phyloP scores from a whole-genome alignment of 1,140 invertebrate genomes.

The Cydia splendana region DNA sequence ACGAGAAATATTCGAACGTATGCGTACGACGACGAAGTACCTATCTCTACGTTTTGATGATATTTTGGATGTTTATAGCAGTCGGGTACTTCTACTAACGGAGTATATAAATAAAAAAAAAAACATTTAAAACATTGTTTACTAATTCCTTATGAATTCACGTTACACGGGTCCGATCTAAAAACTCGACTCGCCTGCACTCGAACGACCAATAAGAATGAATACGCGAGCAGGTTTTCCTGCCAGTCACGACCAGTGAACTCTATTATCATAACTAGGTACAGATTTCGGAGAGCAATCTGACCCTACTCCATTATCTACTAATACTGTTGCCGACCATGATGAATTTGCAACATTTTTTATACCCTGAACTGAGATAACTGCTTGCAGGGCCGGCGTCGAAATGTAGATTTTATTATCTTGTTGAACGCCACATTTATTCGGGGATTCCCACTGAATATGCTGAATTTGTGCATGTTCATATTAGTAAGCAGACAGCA shows the following conservation, averaged over 20 bases:
- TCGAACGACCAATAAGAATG: background rate
- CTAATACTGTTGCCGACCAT: constrained; percentile 42
- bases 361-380: constrained; percentile 33
- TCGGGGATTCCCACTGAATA: background rate
- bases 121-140: too few relatives aligned
- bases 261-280: constrained; percentile 48
- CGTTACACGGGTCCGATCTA: background rate
- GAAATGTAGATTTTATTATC: constrained; percentile 26
- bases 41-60: too few relatives aligned
- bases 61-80: too few relatives aligned
- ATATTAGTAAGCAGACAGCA: background rate
- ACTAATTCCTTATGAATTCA: background rate
- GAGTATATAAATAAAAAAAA: too few relatives aligned
- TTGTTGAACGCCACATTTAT: constrained; percentile 11
- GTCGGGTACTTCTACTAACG: too few relatives aligned
- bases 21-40: too few relatives aligned
- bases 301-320: constrained; percentile 48
- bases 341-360: constrained; percentile 51
- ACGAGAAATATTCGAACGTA: too few relatives aligned
- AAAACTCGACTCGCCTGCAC: background rate
- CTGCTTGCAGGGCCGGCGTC: constrained; percentile 1
- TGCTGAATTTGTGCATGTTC: background rate
- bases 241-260: constrained; percentile 40
- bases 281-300: constrained; percentile 44
- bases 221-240: constrained; percentile 3